phyloP scores from a whole-genome alignment of 2,113 vertebrate genomes.

The Nothocercus julius region DNA sequence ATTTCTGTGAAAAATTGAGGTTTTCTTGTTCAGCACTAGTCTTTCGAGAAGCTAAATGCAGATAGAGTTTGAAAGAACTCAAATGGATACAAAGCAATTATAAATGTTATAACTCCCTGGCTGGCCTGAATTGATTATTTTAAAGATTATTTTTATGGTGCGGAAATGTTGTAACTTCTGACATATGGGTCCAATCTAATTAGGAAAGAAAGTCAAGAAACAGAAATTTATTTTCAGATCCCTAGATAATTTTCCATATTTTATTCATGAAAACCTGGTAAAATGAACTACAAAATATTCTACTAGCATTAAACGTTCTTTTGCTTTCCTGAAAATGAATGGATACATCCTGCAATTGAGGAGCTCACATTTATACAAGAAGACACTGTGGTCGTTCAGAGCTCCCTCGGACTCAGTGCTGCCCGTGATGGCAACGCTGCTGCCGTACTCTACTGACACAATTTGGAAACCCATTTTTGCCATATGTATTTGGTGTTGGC shows the following conservation, averaged over 20 bases:
- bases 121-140: background rate
- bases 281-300: background rate
- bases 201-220: background rate
- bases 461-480: background rate
- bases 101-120: background rate
- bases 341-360: background rate
- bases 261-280: background rate
- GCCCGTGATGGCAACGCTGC: background rate
- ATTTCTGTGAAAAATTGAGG: background rate
- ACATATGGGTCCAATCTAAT: background rate
- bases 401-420: background rate
- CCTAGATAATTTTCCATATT: background rate
- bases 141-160: background rate
- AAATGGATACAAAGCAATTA: background rate
- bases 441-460: background rate
- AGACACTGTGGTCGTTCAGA: background rate
- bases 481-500: background rate
- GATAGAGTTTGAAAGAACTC: background rate
- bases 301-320: background rate
- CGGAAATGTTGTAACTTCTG: background rate
- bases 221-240: background rate
- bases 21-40: background rate
- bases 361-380: background rate
- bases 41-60: background rate
- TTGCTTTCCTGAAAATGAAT: background rate